Evolutionary conservation across 2,113 vertebrate genomes (phyloP), one percentile per base, ranked within the genome.

Genomic region (Notarius quadriscutis): DNA sequence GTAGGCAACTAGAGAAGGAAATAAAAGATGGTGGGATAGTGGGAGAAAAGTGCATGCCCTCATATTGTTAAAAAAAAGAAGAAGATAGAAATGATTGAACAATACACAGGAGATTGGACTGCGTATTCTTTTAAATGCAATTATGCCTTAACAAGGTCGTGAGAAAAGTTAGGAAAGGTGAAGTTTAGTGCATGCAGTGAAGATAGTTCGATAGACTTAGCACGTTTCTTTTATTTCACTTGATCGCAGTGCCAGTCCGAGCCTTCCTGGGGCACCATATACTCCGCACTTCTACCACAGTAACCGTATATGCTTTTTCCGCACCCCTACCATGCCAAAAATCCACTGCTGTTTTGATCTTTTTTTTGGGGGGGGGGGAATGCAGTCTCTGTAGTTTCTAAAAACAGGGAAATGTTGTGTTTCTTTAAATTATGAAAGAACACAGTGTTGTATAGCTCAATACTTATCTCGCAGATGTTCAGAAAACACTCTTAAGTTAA

Each of bases 1-100:
- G 50, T 65, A 55, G 79, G 81, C 72, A 87, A 63, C 50, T 83
- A 55, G 79, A 84, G 65, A 90, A 75, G 87, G 81, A 77, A 81
- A 82, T 62, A 83, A 84, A 85, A 67, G 89, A 83, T n/a, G 55
- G 72, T 71, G 60, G 41, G 87, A 67, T n/a, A 30, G 50, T 86
- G 74, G 72, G 69, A 50, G 84, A 84, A 55, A 87, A 58, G 58
- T 65, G 58, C 80, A 48, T 55, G 71, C 27, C 86, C 86, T 74
- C 17, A 18, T 57, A 74, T 60, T 22, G 1, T 78, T 7, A 86
- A 80, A 53, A 65, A 6, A 51, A 25, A 25, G 12, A 53, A 27
- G 15, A 27, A 15, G 1, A 77, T 25, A 55, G 25, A 27, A 53
- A 53, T 1, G 11, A 1, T 51, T 30, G 25, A 27, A 79, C 51